phyloP scores from a whole-genome alignment of 2,797 vertebrate species.

The Lepidocolaptes lacrymiger region DNA sequence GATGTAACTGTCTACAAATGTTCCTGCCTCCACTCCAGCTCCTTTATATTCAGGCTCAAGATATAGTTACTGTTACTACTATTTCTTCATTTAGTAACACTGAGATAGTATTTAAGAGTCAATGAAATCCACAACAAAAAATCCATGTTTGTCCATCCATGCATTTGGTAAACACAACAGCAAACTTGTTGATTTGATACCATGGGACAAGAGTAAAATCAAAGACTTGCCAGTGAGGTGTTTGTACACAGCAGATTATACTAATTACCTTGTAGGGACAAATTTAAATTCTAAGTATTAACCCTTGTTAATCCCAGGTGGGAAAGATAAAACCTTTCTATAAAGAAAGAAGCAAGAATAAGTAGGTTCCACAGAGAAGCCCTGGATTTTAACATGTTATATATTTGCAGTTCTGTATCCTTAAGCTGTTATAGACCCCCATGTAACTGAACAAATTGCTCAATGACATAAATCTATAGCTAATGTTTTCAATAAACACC shows the following conservation, averaged over 20 bases:
- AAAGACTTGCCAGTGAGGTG: conserved; percentile 41
- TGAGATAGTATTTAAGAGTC: background rate
- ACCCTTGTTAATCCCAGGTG: conserved; percentile 41
- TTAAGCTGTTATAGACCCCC: background rate
- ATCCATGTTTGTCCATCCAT: conserved; percentile 55
- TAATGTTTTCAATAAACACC: background rate
- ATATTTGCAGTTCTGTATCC: background rate
- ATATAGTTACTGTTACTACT: background rate
- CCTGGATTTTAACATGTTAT: background rate
- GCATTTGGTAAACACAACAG: conserved; percentile 43
- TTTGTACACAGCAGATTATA: conserved; percentile 54
- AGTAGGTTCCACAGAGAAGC: background rate
- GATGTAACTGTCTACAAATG: background rate
- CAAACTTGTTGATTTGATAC: conserved; percentile 61
- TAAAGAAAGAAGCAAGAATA: background rate
- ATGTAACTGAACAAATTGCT: background rate
- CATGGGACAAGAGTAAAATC: conserved; percentile 49
- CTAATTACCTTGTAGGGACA: conserved; percentile 60
- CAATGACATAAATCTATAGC: background rate
- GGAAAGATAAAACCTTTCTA: background rate
- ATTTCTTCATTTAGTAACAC: background rate
- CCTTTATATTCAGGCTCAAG: background rate
- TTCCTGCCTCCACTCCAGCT: background rate
- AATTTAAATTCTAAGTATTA: conserved; percentile 58
- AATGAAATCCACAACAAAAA: conserved; percentile 54